Conservation (phyloP, 2,888 invertebrate species). For the Oegoconia quadripuncta region DNA sequence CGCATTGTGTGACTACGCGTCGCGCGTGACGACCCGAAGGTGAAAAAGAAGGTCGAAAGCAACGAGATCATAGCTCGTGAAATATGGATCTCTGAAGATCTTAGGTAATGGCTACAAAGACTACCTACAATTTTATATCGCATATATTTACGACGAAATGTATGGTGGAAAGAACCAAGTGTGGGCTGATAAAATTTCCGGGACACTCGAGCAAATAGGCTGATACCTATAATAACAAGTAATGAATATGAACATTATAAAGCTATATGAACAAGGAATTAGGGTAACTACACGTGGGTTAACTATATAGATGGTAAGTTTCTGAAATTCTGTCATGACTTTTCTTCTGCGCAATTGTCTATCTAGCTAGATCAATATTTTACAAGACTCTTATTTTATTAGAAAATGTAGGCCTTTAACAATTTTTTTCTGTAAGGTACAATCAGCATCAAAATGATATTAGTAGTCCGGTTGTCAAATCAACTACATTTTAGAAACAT, state of each 20-base stretch:
- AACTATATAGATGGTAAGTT: slow-evolving; percentile 16
- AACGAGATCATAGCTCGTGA: slow-evolving; percentile 1
- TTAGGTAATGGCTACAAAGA: slow-evolving; percentile 5
- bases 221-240: not conserved
- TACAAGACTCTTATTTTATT: too few relatives aligned
- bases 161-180: slow-evolving; percentile 2
- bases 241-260: not conserved
- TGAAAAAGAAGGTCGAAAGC: slow-evolving; percentile 7
- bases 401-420: too few relatives aligned
- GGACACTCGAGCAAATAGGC: slow-evolving; percentile 16
- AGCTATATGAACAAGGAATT: slow-evolving; percentile 9
- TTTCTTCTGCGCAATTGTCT: too few relatives aligned
- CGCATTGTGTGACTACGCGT: too few relatives aligned
- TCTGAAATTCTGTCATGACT: not conserved
- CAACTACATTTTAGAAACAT: too few relatives aligned
- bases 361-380: too few relatives aligned
- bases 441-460: too few relatives aligned
- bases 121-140: not conserved
- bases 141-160: slow-evolving; percentile 14
- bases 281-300: slow-evolving; percentile 17
- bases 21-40: slow-evolving; percentile 8
- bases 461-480: too few relatives aligned
- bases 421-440: too few relatives aligned
- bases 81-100: not conserved
- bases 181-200: slow-evolving; percentile 42